These are phyloP conservation scores for Elanus axillaris DNA, from an alignment of 2,113 vertebrate genomes.

Conservation along the genomic window DNA sequence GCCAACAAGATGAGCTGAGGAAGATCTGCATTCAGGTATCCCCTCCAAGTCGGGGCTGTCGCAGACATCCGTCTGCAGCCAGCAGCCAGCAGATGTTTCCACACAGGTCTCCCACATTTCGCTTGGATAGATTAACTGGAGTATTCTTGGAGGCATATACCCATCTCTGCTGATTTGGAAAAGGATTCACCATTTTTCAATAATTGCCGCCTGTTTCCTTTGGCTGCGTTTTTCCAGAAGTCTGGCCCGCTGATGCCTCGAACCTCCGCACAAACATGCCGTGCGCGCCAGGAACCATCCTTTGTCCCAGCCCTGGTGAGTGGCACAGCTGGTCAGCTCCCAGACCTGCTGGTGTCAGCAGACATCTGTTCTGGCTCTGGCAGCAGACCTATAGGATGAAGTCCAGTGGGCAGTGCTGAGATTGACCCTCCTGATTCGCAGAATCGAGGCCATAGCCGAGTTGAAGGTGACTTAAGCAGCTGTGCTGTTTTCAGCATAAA, in stretches of 20 bases:
- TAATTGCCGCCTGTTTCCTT: not conserved
- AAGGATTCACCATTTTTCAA: not conserved
- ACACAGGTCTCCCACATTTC: not conserved
- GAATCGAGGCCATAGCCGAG: not conserved
- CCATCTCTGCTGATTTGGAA: not conserved
- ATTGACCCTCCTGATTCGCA: not conserved
- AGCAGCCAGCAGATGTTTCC: not conserved
- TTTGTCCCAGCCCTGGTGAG: not conserved
- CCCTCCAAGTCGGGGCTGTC: not conserved
- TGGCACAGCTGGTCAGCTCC: not conserved
- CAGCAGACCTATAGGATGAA: not conserved
- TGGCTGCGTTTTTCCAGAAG: not conserved
- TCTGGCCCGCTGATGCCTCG: not conserved
- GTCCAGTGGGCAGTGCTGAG: not conserved
- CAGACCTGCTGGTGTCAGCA: not conserved
- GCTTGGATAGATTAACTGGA: not conserved
- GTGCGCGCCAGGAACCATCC: not conserved
- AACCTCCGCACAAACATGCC: not conserved
- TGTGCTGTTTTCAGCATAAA: not conserved
- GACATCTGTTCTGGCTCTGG: not conserved
- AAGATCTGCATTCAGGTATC: not conserved
- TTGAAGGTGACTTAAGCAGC: not conserved
- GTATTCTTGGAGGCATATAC: not conserved
- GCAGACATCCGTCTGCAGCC: not conserved
- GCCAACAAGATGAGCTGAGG: not conserved